Conservation (phyloP, 2,113 vertebrate species). For the Anhinga rufa region DNA sequence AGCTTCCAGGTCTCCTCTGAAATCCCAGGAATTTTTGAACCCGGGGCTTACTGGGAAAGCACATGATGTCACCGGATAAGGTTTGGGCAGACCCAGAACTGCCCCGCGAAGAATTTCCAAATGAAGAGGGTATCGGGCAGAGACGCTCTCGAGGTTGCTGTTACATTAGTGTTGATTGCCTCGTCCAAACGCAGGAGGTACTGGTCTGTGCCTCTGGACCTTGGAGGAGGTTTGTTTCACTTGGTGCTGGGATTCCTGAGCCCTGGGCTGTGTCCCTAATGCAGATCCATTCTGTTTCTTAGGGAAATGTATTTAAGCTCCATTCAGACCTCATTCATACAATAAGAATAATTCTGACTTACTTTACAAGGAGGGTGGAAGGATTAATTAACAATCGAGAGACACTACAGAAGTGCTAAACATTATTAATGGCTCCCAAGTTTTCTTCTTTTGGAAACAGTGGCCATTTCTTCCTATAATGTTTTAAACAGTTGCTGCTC, state of each 20-base stretch:
- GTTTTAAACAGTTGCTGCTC: constrained; percentile 62
- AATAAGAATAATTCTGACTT: not conserved
- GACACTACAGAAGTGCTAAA: not conserved
- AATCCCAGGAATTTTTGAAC: not conserved
- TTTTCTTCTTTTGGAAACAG: constrained; percentile 46
- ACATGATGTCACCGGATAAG: not conserved
- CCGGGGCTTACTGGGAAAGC: not conserved
- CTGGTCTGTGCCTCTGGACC: not conserved
- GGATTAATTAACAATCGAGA: not conserved
- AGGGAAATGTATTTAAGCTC: not conserved
- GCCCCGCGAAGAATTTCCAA: not conserved
- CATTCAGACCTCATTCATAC: not conserved
- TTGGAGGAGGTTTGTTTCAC: not conserved
- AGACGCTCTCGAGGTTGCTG: not conserved
- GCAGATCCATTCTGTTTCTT: not conserved
- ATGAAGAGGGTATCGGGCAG: not conserved
- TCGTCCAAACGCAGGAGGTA: not conserved
- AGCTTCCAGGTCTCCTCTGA: not conserved
- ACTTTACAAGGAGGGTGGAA: not conserved
- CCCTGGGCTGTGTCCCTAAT: not conserved
- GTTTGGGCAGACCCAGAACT: not conserved
- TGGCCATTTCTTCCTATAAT: constrained; percentile 46
- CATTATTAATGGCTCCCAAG: constrained; percentile 44
- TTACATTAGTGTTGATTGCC: not conserved
- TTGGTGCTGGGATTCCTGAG: not conserved